A percentile compares a stretch with the other conserved stretches of the same genome.
phyloP scores from a whole-genome alignment of 2,797 vertebrate species.

The Margarornis squamiger region DNA sequence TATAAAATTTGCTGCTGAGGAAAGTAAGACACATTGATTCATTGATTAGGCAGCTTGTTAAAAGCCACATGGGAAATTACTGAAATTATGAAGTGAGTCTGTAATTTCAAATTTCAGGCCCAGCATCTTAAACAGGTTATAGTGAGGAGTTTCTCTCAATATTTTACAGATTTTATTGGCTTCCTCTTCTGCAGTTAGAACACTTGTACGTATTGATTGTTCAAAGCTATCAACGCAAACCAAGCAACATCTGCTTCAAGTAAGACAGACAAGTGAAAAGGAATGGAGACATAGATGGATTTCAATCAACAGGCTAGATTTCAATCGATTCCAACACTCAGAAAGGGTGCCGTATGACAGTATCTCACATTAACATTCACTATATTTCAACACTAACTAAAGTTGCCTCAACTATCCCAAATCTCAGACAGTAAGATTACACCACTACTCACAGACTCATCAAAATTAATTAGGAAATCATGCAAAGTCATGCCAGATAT shows the following conservation, averaged over 20 bases:
- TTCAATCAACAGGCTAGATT: not conserved
- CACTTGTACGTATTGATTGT: not conserved
- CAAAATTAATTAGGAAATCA: not conserved
- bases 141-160: not conserved
- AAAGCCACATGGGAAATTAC: not conserved
- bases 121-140: not conserved
- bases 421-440: not conserved
- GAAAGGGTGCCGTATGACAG: not conserved
- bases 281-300: not conserved
- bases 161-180: not conserved
- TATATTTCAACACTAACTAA: not conserved
- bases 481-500: constrained; percentile 31
- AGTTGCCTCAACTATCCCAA: not conserved
- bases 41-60: not conserved
- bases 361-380: not conserved
- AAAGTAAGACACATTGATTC: not conserved
- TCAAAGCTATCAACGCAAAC: not conserved
- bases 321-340: not conserved
- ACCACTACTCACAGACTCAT: not conserved
- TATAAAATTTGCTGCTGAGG: not conserved
- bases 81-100: not conserved
- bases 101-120: not conserved
- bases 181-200: not conserved
- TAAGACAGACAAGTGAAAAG: not conserved
- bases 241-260: not conserved